phyloP scores from a whole-genome alignment of 2,797 vertebrate species.

The Sciurus carolinensis region DNA sequence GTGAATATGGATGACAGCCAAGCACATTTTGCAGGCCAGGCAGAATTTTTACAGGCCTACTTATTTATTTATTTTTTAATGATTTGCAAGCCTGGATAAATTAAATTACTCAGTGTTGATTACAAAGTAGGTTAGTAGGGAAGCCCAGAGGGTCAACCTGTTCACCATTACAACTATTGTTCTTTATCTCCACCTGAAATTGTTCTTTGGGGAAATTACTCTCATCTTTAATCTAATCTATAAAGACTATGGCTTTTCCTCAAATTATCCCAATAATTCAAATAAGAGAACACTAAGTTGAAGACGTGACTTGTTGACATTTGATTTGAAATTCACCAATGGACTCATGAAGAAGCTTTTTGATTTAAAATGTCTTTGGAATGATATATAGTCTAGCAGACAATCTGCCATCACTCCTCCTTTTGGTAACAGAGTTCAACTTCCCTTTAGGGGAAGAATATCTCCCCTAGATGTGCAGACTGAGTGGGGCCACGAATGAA shows the following conservation, averaged over 20 bases:
- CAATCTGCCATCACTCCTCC: neutral
- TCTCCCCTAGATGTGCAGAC: neutral
- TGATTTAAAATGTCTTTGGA: conserved; percentile 61
- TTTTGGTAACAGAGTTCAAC: neutral
- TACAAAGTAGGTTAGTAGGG: conserved; percentile 54
- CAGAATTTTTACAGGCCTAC: conserved; percentile 49
- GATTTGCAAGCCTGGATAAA: conserved; percentile 50
- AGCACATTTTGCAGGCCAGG: conserved; percentile 19
- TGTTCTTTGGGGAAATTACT: conserved; percentile 52
- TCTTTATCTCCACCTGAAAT: conserved; percentile 30
- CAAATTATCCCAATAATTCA: conserved; percentile 66
- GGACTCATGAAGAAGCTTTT: conserved; percentile 6
- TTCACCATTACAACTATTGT: neutral
- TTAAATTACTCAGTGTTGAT: conserved; percentile 64
- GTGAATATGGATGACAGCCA: neutral
- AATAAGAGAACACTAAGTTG: conserved; percentile 55
- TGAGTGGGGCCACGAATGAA: neutral
- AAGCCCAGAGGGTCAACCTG: conserved; percentile 24
- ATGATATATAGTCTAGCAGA: neutral
- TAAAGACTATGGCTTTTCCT: conserved; percentile 49
- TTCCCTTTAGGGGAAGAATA: neutral
- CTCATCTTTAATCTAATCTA: conserved; percentile 45
- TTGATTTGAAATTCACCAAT: conserved; percentile 52
- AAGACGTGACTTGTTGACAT: conserved; percentile 35
- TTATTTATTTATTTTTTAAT: conserved; percentile 25